phyloP scores from a whole-genome alignment of 2,113 vertebrate species.

The Melanotaenia duboulayi region DNA sequence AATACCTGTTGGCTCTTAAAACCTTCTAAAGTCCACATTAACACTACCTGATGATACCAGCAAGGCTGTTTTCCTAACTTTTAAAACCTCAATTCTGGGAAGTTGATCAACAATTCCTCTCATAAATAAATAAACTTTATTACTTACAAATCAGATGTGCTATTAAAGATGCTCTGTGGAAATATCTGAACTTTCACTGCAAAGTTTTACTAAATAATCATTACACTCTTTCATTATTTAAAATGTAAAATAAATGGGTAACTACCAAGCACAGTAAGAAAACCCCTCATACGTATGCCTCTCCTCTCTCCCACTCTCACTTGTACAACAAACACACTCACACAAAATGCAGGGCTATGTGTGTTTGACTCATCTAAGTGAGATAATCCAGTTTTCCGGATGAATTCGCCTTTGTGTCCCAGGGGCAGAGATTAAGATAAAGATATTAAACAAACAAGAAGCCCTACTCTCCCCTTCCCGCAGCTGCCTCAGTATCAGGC shows the following conservation, averaged over 20 bases:
- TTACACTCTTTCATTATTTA: neutral
- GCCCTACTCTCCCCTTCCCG: conserved; percentile 47
- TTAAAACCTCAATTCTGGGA: too few species aligned
- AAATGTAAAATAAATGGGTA: conserved; percentile 24
- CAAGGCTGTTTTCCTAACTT: too few species aligned
- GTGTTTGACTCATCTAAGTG: conserved; percentile 74
- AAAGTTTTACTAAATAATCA: neutral
- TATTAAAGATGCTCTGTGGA: neutral
- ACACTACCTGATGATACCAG: too few species aligned
- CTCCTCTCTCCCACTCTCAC: conserved; percentile 35
- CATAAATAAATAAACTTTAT: too few species aligned
- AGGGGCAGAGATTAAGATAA: conserved; percentile 79
- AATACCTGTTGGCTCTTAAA: neutral
- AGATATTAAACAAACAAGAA: conserved; percentile 81
- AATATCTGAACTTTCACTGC: neutral
- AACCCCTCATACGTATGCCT: conserved; percentile 19
- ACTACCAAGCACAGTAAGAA: conserved; percentile 26
- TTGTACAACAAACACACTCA: conserved; percentile 43
- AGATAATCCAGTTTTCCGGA: conserved; percentile 79
- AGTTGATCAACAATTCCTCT: too few species aligned
- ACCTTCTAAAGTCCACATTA: neutral
- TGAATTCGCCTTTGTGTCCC: conserved; percentile 75
- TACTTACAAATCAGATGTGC: too few species aligned
- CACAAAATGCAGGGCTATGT: conserved; percentile 50
- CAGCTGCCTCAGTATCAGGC: conserved; percentile 46